Evolutionary conservation across 1,140 invertebrate species (phyloP).

Genomic region (Eupristina koningsbergeri): DNA sequence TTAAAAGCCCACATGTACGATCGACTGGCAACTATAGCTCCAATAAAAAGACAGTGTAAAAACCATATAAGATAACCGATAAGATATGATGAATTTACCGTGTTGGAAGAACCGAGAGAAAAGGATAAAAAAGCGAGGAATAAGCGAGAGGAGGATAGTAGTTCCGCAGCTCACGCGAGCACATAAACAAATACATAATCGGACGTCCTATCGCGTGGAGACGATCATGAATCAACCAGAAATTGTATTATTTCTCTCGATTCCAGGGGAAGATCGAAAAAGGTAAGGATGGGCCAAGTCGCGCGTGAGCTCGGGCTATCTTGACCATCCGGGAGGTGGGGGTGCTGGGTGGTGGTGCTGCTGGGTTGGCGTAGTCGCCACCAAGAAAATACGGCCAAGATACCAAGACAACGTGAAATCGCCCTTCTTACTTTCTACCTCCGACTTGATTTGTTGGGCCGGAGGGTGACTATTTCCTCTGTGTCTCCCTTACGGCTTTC

Average conservation of each 20-base stretch:
- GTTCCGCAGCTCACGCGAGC: constrained; percentile 39
- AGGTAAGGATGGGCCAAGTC: background rate
- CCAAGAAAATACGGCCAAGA: background rate
- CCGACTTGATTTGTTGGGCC: background rate
- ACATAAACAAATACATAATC: constrained; percentile 46
- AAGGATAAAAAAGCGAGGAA: constrained; percentile 44
- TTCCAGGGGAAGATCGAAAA: background rate
- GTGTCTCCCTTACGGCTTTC: background rate
- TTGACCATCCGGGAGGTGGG: too few relatives aligned
- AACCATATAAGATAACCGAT: constrained; percentile 21
- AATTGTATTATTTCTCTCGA: constrained; percentile 30
- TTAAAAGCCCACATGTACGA: constrained; percentile 14
- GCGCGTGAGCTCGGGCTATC: background rate
- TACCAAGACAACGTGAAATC: background rate
- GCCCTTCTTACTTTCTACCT: constrained; percentile 19
- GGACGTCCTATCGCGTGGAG: constrained; percentile 26
- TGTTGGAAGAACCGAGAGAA: constrained; percentile 24
- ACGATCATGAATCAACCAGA: constrained; percentile 38
- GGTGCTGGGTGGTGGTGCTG: background rate
- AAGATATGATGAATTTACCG: constrained; percentile 47
- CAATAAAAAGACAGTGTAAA: background rate
- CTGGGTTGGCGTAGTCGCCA: background rate
- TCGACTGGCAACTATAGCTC: constrained; percentile 1
- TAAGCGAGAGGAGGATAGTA: constrained; percentile 43
- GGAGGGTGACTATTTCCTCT: background rate